Evolutionary conservation across 2,113 vertebrate species (phyloP).

Genomic region (Aegotheles bennettii): DNA sequence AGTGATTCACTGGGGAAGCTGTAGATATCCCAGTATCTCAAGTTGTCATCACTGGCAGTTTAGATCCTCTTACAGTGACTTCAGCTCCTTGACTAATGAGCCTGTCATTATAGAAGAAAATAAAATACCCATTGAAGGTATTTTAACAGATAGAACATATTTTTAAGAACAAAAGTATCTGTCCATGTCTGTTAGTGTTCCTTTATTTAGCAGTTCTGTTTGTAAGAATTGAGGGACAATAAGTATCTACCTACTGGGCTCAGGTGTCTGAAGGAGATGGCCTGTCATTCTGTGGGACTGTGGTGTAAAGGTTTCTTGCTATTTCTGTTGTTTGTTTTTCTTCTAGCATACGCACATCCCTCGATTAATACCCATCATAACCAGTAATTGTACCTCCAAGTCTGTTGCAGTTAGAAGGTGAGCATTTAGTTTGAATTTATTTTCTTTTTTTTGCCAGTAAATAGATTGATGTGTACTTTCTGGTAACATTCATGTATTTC

Average conservation of each 20-base stretch:
- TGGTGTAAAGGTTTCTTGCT: neutral
- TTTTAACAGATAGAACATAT: neutral
- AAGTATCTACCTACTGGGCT: neutral
- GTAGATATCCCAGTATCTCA: neutral
- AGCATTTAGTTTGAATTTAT: constrained; percentile 21
- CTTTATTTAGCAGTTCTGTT: neutral
- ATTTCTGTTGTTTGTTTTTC: neutral
- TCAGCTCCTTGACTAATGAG: neutral
- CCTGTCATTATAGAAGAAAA: neutral
- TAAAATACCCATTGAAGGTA: neutral
- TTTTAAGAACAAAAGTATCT: neutral
- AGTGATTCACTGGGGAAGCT: neutral
- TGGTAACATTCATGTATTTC: neutral
- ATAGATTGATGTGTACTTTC: neutral
- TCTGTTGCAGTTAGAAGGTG: constrained; percentile 96
- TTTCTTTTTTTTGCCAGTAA: neutral
- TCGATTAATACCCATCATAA: constrained; percentile 96
- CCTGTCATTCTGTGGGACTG: neutral
- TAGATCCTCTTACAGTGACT: neutral
- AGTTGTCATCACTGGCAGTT: neutral
- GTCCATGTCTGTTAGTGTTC: neutral
- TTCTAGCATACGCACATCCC: constrained; percentile 93
- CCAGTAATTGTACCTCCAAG: constrained; percentile 97
- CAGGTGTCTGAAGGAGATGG: neutral
- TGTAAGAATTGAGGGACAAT: neutral